Evolutionary conservation across 2,113 vertebrate species (phyloP), one percentile per base, ranked within the genome.

Genomic region (Chroicocephalus ridibundus): DNA sequence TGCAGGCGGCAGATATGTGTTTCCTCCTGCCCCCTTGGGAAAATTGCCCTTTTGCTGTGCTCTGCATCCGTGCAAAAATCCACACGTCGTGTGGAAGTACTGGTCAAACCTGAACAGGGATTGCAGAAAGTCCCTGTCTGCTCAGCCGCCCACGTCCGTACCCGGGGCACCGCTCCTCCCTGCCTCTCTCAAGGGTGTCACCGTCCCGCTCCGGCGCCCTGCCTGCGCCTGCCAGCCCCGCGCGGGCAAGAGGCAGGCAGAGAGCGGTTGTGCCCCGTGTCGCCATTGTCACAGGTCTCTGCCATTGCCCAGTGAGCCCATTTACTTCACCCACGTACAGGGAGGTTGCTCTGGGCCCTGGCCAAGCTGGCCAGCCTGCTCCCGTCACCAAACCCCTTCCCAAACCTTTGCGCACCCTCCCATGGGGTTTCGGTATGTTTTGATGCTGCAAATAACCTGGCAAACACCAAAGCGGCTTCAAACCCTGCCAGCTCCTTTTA

Each of bases 131-230:
- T 46, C 49, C 46, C 64, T 29, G 26, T 40, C 42, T 60, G 40
- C 71, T 88, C 62, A 75, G 34, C 47, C 0, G 0, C 51, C 60
- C 51, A 15, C 5, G 0, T 24, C 47, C 75, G 38, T 46, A 52
- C 22, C 22, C 5, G 2, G 57, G 10, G 25, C 47, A 25, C 46
- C 1, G 3, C 47, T 70, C 51, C 69, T 68, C 62, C 52, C 57
- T 1, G 0, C 22, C 32, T 20, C 55, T 75, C 49, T 61, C 31
- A 57, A 34, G 71, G 36, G 29, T 27, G 24, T 31, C 87, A 75
- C 69, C 5, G 3, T 49, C 49, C 31, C 0, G 0, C 25, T 38
- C 55, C n/a, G 8, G 36, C 0, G 0, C 46, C 12, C 17, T 46
- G n/a, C 32, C 57, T 68, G 42, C 32, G 31, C 34, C 58, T 74